phyloP scores from a whole-genome alignment of 2,797 vertebrate genomes.

The Setipinna tenuifilis region DNA sequence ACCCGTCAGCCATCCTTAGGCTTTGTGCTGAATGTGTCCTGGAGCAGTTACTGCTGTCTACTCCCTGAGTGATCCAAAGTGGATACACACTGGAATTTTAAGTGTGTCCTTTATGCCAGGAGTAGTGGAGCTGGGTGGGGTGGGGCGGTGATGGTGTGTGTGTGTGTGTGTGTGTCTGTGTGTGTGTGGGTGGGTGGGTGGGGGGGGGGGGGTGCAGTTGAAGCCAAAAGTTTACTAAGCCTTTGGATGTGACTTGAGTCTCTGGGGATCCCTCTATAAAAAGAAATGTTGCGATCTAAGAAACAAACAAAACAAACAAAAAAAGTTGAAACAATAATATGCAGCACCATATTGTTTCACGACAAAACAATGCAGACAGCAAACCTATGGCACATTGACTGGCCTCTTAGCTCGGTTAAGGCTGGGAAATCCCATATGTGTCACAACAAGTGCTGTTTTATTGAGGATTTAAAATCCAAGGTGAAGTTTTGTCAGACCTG shows the following conservation, averaged over 20 bases:
- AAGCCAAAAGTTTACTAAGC: not conserved
- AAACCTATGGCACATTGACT: no score
- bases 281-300: not conserved
- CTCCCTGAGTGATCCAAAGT: constrained; percentile 41
- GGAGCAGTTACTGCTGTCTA: not conserved
- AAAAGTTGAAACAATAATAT: not conserved
- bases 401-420: no score
- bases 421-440: no score
- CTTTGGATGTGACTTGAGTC: not conserved
- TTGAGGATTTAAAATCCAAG: not conserved
- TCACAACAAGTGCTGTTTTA: no score
- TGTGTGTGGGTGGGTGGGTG: no score
- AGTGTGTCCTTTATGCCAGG: constrained; percentile 46
- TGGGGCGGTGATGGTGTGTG: no score
- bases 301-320: not conserved
- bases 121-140: constrained; percentile 17
- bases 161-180: no score
- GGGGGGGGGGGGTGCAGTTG: not conserved
- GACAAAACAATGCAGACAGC: no score
- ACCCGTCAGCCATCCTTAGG: not conserved
- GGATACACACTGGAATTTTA: constrained; percentile 49
- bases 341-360: no score
- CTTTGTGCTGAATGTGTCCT: not conserved
- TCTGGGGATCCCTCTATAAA: not conserved
- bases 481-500: not conserved